Conservation (phyloP, 2,888 invertebrate species). For the Brachyptera risi region DNA sequence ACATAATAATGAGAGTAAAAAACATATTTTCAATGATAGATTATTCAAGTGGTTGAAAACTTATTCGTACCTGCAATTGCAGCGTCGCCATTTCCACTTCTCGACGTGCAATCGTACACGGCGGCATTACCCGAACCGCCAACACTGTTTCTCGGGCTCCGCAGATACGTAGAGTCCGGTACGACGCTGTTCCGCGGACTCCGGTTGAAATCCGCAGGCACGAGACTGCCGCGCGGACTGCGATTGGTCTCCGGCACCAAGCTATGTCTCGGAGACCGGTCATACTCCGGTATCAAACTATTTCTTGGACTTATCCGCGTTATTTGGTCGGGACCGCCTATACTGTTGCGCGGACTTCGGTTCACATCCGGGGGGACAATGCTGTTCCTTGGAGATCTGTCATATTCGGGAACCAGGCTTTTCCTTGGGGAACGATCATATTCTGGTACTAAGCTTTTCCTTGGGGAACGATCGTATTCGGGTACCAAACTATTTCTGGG, state of each 20-base stretch:
- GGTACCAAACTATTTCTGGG: constrained; percentile 58
- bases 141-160: constrained; percentile 60
- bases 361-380: constrained; percentile 43
- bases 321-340: constrained; percentile 33
- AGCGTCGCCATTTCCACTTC: constrained; percentile 23
- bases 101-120: constrained; percentile 6
- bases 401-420: constrained; percentile 58
- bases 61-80: constrained; percentile 22
- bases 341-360: constrained; percentile 54
- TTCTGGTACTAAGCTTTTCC: constrained; percentile 43
- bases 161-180: constrained; percentile 48
- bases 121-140: too few species aligned
- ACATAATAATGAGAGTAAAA: too few species aligned
- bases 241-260: constrained; percentile 47
- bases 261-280: constrained; percentile 36
- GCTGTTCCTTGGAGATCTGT: constrained; percentile 47
- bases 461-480: constrained; percentile 52
- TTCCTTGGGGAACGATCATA: constrained; percentile 53
- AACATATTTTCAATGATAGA: too few species aligned
- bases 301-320: constrained; percentile 51
- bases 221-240: constrained; percentile 47
- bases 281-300: constrained; percentile 53
- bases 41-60: too few species aligned
- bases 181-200: constrained; percentile 58
- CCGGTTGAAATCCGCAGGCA: constrained; percentile 37